A percentile compares a stretch with the other conserved stretches of the same genome.
These are phyloP conservation scores for Sapajus apella DNA, from an alignment of 2,113 vertebrate species.

Conservation along the genomic window DNA sequence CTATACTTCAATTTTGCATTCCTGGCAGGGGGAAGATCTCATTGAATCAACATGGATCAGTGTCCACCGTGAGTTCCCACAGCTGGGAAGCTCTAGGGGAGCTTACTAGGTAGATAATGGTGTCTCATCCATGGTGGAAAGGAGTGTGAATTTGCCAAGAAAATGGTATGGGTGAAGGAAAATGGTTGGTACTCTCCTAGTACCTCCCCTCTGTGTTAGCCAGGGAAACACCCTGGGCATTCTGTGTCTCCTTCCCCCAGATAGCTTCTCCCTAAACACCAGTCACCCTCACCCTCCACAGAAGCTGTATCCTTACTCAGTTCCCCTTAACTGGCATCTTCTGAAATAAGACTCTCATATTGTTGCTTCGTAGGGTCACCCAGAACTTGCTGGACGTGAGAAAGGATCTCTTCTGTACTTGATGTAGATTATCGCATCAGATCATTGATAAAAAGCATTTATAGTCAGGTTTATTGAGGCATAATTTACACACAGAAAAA, in stretches of 20 bases:
- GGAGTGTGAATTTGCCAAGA: not conserved
- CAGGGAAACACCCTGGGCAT: not conserved
- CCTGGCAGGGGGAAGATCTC: not conserved
- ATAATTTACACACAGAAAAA: not conserved
- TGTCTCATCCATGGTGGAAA: not conserved
- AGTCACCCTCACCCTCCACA: not conserved
- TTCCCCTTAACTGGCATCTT: not conserved
- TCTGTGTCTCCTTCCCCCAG: not conserved
- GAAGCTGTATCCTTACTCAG: not conserved
- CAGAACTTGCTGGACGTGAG: not conserved
- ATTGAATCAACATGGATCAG: accelerated
- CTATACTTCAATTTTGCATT: not conserved
- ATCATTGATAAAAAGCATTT: not conserved
- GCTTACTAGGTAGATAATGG: accelerated
- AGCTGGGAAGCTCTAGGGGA: not conserved
- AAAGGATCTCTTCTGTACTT: not conserved
- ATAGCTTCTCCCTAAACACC: accelerated
- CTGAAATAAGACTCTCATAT: not conserved
- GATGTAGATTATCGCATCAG: too few relatives aligned
- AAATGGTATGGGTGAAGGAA: not conserved
- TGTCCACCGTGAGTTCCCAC: not conserved
- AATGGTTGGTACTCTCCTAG: too few relatives aligned
- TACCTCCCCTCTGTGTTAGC: not conserved
- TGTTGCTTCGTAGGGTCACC: not conserved
- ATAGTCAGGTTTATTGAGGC: not conserved